These are phyloP conservation scores for Lampris megalopsis DNA, from an alignment of 2,113 vertebrate genomes.

Conservation along the genomic window DNA sequence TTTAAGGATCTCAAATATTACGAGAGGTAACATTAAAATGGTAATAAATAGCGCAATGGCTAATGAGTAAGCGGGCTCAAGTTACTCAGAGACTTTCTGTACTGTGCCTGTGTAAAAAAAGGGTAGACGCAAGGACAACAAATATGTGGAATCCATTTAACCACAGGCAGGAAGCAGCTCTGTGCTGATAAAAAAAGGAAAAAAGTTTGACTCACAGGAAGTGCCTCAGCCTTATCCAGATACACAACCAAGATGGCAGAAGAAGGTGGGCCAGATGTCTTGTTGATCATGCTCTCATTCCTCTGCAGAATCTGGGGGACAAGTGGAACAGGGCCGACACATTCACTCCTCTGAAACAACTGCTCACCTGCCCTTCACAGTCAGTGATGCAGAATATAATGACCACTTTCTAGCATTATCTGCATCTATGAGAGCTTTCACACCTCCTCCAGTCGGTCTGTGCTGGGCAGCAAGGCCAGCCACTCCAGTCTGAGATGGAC, in stretches of 20 bases:
- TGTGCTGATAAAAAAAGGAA: constrained; percentile 1
- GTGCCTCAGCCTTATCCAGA: constrained; percentile 90
- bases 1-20: background rate
- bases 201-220: constrained; percentile 83
- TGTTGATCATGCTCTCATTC: constrained; percentile 79
- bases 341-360: background rate
- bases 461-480: constrained; percentile 82
- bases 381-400: no score
- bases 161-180: constrained; percentile 65
- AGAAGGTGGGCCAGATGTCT: constrained; percentile 85
- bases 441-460: constrained; percentile 88
- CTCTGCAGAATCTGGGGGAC: constrained; percentile 84
- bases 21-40: background rate
- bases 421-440: constrained; percentile 1
- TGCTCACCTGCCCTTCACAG: background rate
- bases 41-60: background rate
- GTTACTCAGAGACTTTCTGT: constrained; percentile 10
- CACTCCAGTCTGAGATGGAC: constrained; percentile 91
- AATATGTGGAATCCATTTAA: constrained; percentile 43
- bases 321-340: background rate
- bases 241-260: constrained; percentile 91
- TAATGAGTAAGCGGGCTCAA: background rate
- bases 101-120: background rate
- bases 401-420: no score
- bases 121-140: constrained; percentile 27